Conservation (phyloP, 2,797 vertebrate species). For the Anguilla pacifica region DNA sequence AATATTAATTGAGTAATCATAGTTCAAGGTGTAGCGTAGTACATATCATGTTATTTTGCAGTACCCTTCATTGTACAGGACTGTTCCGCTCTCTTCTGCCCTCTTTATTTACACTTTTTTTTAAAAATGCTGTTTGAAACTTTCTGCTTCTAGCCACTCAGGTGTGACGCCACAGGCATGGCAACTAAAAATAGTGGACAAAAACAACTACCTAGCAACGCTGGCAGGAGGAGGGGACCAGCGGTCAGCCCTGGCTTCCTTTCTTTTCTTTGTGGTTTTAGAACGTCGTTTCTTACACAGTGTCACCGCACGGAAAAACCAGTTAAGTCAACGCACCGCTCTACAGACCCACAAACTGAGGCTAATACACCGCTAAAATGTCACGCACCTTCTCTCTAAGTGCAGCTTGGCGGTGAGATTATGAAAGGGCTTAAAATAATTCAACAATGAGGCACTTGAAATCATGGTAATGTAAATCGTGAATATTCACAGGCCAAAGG, state of each 20-base stretch:
- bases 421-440: not conserved
- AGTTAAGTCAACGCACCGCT: not conserved
- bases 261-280: not conserved
- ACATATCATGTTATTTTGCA: too few relatives aligned
- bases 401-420: not conserved
- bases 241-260: not conserved
- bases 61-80: too few relatives aligned
- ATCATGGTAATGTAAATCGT: not conserved
- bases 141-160: not conserved
- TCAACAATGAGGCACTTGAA: not conserved
- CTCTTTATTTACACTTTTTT: not conserved
- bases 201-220: slow-evolving; percentile 11
- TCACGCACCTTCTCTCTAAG: not conserved
- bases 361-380: not conserved
- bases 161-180: slow-evolving; percentile 11
- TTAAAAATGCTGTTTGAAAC: not conserved
- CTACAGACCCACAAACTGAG: not conserved
- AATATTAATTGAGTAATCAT: not conserved
- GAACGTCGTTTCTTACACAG: not conserved
- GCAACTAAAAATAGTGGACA: slow-evolving; percentile 8
- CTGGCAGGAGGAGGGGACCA: not conserved
- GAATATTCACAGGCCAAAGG: not conserved
- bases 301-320: not conserved
- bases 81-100: not conserved
- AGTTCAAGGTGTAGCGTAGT: too few relatives aligned